Percentiles rank a stretch among this genome's conserved stretches.
Conservation (phyloP, 2,888 invertebrate species). For the Lymantria dispar region DNA sequence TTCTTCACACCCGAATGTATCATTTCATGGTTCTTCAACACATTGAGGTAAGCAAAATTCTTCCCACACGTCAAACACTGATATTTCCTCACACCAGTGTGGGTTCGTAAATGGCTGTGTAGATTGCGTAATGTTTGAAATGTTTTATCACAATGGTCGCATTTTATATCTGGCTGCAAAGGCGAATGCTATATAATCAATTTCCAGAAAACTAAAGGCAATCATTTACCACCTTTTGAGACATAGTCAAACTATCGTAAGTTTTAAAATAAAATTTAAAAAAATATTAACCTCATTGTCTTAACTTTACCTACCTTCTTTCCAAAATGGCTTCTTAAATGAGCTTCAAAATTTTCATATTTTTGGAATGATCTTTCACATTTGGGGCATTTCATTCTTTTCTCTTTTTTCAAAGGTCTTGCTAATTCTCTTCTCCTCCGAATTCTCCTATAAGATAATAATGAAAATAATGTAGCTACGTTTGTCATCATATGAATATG, state of each 20-base stretch:
- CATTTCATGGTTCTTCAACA: slow-evolving; percentile 86
- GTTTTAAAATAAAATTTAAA: neutral
- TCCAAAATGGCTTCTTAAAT: slow-evolving; percentile 76
- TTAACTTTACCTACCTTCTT: slow-evolving; percentile 56
- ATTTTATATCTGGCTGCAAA: slow-evolving; percentile 74
- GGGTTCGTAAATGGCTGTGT: slow-evolving; percentile 83
- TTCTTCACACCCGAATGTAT: slow-evolving; percentile 87
- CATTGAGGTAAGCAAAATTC: slow-evolving; percentile 85
- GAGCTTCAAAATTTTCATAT: slow-evolving; percentile 77
- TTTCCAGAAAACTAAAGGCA: neutral
- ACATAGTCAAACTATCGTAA: neutral
- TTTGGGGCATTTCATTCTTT: slow-evolving; percentile 71
- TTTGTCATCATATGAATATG: too few species aligned
- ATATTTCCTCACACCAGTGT: slow-evolving; percentile 83
- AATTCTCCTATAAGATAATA: slow-evolving; percentile 38
- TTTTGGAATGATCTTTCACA: slow-evolving; percentile 75
- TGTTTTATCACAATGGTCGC: slow-evolving; percentile 69
- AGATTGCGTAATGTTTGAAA: slow-evolving; percentile 82
- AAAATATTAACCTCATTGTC: neutral
- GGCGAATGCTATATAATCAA: neutral
- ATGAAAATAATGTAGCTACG: too few species aligned
- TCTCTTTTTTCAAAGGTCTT: slow-evolving; percentile 43
- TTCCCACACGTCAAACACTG: slow-evolving; percentile 84
- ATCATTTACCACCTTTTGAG: neutral
- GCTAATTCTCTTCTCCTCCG: slow-evolving; percentile 40